A percentile compares a stretch with the other conserved stretches of the same genome.
phyloP scores from a whole-genome alignment of 2,797 vertebrate species.

The Sarcophilus harrisii region DNA sequence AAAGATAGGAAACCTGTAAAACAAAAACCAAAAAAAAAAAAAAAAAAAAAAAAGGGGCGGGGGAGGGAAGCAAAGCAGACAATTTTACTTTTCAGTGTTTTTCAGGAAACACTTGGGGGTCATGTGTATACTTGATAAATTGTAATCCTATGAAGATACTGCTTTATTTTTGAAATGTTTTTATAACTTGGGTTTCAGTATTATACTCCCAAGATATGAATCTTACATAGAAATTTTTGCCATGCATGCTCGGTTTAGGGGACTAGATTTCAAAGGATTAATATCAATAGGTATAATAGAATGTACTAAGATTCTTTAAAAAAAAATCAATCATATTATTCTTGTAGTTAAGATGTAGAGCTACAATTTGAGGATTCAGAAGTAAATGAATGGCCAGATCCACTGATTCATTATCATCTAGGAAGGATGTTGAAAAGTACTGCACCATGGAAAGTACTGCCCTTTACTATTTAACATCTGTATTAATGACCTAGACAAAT shows the following conservation, averaged over 20 bases:
- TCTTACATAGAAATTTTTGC: not conserved
- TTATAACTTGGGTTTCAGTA: conserved; percentile 5
- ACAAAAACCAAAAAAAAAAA: not conserved
- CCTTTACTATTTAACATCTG: not conserved
- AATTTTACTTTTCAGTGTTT: conserved; percentile 38
- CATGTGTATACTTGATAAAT: conserved; percentile 16
- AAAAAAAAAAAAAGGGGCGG: too few relatives aligned
- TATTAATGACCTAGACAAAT: not conserved
- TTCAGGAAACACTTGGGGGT: not conserved
- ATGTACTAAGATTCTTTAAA: not conserved
- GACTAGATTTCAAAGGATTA: not conserved
- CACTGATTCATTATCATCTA: not conserved
- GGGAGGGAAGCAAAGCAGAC: not conserved
- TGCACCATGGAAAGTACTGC: not conserved
- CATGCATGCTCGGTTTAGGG: too few relatives aligned
- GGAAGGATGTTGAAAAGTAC: not conserved
- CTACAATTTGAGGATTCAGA: not conserved
- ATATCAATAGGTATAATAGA: not conserved
- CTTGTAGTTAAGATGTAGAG: not conserved
- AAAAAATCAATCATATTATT: not conserved
- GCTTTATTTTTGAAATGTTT: conserved; percentile 1
- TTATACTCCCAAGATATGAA: conserved; percentile 30
- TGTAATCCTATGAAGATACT: not conserved
- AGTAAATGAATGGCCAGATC: not conserved
- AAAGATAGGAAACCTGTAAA: not conserved